Evolutionary conservation across 2,797 vertebrate genomes (phyloP), one percentile per base, ranked within the genome.

Genomic region (Megalops cyprinoides): DNA sequence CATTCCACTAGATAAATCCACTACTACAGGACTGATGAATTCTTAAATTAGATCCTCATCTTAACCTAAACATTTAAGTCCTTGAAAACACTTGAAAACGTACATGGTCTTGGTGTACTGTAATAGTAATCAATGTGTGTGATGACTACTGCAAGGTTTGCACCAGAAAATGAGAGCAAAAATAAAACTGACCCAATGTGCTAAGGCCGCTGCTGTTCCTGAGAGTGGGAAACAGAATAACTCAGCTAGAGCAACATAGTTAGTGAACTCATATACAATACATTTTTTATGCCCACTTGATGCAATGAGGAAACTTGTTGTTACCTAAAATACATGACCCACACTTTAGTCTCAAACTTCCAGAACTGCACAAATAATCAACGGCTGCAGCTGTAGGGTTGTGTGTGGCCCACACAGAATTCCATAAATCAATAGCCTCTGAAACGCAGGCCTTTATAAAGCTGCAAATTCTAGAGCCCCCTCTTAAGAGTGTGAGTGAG

Each of bases 341-440:
- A 71, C 71, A 71, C 67, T 44, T n/a, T 31, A 1, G 20, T 44
- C 67, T 71, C 39, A 71, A 71, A 71, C 67, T 71, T 71, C 44
- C 39, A 44, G 67, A 71, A 6, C 62, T 18, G 37, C 31, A 37
- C 34, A 37, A 31, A 15, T 28, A 34, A 71, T 71, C 67, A 71
- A 71, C 37, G 7, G 4, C 67, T 23, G 67, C 34, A 42, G 67
- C 67, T 67, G 23, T 44, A 44, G 67, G 67, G 67, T 18, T 20
- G 23, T n/a, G 67, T 71, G 67, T 44, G 67, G 67, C 67, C 67
- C 67, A 71, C 67, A 44, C 67, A 71, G 37, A 71, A 44, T 71
- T 39, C 39, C 67, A 39, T 71, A 71, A 71, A 71, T 71, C 67
- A 71, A 71, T 71, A 71, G 23, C 37, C 39, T 42, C 67, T 71